A percentile compares a stretch with the other conserved stretches of the same genome.
Conservation (phyloP, 2,797 vertebrate species). For the Chaunax sp. region DNA sequence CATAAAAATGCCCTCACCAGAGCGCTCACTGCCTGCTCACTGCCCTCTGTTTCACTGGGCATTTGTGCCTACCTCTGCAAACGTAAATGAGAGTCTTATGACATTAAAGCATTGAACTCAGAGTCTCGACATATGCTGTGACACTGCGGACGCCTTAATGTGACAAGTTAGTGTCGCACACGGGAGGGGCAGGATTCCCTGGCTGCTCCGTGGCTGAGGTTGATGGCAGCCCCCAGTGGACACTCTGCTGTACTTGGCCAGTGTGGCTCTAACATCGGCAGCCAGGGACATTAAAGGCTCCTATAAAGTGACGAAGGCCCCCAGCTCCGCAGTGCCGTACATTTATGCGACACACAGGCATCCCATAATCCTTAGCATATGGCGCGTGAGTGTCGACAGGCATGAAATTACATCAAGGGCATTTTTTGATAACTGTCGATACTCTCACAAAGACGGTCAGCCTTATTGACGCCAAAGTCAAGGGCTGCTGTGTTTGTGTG, state of each 20-base stretch:
- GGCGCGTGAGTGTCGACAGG: slow-evolving; percentile 88
- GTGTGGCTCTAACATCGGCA: slow-evolving; percentile 52
- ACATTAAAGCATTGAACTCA: slow-evolving; percentile 62
- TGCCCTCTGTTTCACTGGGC: slow-evolving; percentile 62
- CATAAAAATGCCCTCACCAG: slow-evolving; percentile 44
- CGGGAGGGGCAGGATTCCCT: slow-evolving; percentile 67
- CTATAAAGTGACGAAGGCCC: slow-evolving; percentile 74
- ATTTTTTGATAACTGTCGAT: slow-evolving; percentile 97
- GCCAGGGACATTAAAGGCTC: slow-evolving; percentile 68
- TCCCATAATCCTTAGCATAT: slow-evolving; percentile 88
- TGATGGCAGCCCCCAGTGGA: slow-evolving; percentile 75
- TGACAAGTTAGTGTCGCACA: slow-evolving; percentile 66
- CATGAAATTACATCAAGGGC: slow-evolving; percentile 97
- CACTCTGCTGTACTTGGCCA: slow-evolving; percentile 68
- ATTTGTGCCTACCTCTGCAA: slow-evolving; percentile 63
- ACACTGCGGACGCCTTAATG: slow-evolving; percentile 67
- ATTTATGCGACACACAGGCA: slow-evolving; percentile 76
- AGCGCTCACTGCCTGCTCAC: slow-evolving; percentile 35
- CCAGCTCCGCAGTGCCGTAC: slow-evolving; percentile 67
- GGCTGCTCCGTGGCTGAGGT: slow-evolving; percentile 55
- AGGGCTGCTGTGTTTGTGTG: slow-evolving; percentile 73
- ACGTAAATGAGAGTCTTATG: slow-evolving; percentile 64
- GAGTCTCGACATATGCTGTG: slow-evolving; percentile 72
- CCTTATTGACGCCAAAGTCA: slow-evolving; percentile 89
- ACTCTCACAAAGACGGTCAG: slow-evolving; percentile 88